Evolutionary conservation across 2,113 vertebrate genomes (phyloP).

Genomic region (human): GRCh38 chr12:20274001-20274500

Average conservation of each 20-base stretch:
- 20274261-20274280: neutral
- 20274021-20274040: neutral
- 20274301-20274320: neutral
- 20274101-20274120: neutral
- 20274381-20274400: neutral
- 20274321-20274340: neutral
- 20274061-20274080: accelerated
- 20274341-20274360: neutral
- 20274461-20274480: neutral
- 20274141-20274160: neutral
- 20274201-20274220: neutral
- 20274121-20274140: neutral
- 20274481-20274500: too few species aligned
- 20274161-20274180: neutral
- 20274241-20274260: neutral
- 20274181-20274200: neutral
- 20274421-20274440: neutral
- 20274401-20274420: neutral
- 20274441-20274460: neutral
- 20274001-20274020: neutral
- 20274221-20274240: neutral
- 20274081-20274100: neutral
- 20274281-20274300: too few species aligned
- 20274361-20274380: neutral
- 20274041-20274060: neutral